These are phyloP conservation scores for Sinocyclocheilus rhinocerous DNA, from an alignment of 2,113 vertebrate genomes.

Conservation along the genomic window DNA sequence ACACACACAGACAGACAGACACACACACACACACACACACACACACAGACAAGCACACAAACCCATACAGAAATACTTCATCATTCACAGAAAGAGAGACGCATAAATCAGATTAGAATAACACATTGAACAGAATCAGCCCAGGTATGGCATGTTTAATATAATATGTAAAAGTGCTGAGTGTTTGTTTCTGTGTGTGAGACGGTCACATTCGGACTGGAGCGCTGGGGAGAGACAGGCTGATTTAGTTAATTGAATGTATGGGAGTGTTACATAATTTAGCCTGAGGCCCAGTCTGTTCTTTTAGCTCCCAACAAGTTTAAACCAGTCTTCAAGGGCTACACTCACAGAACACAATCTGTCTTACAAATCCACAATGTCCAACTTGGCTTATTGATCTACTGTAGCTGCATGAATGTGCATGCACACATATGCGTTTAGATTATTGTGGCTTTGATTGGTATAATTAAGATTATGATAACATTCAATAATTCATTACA, in stretches of 20 bases:
- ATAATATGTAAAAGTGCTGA: not conserved
- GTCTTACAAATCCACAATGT: constrained; percentile 8
- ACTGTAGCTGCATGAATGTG: not conserved
- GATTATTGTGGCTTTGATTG: not conserved
- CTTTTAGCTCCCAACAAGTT: constrained; percentile 51
- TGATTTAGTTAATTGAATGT: constrained; percentile 46
- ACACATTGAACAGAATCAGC: not conserved
- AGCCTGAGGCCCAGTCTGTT: constrained; percentile 60
- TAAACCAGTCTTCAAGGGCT: constrained; percentile 48
- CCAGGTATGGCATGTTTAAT: constrained; percentile 5
- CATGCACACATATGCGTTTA: not conserved
- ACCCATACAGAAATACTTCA: not conserved
- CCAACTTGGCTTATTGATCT: not conserved
- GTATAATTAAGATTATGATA: not conserved
- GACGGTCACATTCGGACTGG: not conserved
- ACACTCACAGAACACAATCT: constrained; percentile 55
- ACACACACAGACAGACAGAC: too few species aligned
- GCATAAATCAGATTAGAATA: constrained; percentile 6
- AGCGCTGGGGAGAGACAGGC: not conserved
- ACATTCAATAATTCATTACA: not conserved
- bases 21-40: constrained; percentile 1
- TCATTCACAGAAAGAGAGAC: constrained; percentile 11
- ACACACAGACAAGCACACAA: not conserved
- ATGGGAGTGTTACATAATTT: constrained; percentile 60
- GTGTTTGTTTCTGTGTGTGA: constrained; percentile 5